Evolutionary conservation across 2,888 invertebrate genomes (phyloP), one percentile per base, ranked within the genome.

Genomic region (Xestia sexstrigata): DNA sequence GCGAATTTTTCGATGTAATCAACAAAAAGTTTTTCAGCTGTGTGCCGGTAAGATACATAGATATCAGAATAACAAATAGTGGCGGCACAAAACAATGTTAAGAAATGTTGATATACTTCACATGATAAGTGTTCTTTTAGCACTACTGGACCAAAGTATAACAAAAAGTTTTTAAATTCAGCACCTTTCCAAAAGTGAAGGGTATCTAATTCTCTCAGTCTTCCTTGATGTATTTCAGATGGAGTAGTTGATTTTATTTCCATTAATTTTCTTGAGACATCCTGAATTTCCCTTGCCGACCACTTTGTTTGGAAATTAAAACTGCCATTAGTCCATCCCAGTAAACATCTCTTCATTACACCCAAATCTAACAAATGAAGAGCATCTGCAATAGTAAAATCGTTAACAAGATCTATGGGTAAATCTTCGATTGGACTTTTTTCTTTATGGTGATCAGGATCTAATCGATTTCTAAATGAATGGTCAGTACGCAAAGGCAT

Each of bases 341-440:
- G 70, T 70, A 73, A 73, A 70, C 52, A 73, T 73, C 26, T 73
- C 20, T 73, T 69, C 35, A 73, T 73, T 6, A 73, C 73, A 52
- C 69, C 68, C 69, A 73, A 73, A 73, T 73, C 73, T 49, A 73
- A 39, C 42, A 73, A 4, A 73, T 73, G 49, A 69, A 73, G 73
- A 73, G 66, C 69, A 73, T 69, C 69, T 69, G 69, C 69, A 35
- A 73, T 73, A 49, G 73, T 73, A 70, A 73, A 70, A 45, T 70
- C 60, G 1, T 70, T 55, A 7, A 70, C 70, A 1, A 70, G 15
- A 70, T 70, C 60, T 58, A 60, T 58, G 15, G 60, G 70, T 70
- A 58, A 55, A 70, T 70, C 70, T 55, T 70, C 52, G 4, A 69
- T 69, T 52, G 52, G 2, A 1, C 52, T 69, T 69, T 20, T 69